Conservation (phyloP, 2,888 invertebrate species). For the Colletes collaris region DNA sequence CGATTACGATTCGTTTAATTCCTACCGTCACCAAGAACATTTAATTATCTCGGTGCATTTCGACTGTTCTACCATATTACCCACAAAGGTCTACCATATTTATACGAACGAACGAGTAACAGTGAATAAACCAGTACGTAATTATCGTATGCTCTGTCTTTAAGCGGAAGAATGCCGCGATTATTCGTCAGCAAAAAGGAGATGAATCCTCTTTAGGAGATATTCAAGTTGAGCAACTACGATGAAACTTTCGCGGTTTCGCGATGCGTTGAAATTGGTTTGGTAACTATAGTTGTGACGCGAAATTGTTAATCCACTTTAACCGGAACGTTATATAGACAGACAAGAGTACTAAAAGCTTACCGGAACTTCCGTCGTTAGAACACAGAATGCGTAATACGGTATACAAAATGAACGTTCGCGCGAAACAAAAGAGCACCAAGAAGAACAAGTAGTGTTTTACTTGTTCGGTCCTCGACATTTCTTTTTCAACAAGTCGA, state of each 20-base stretch:
- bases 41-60: too few relatives aligned
- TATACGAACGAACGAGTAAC: too few relatives aligned
- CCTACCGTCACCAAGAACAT: background rate
- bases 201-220: background rate
- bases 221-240: conserved; percentile 24
- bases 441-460: background rate
- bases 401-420: conserved; percentile 21
- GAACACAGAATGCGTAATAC: conserved; percentile 20
- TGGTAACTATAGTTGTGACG: conserved; percentile 16
- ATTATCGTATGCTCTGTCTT: too few relatives aligned
- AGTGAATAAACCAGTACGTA: too few relatives aligned
- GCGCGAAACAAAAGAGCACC: conserved; percentile 3
- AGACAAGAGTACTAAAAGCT: conserved; percentile 22
- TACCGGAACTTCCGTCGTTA: conserved; percentile 28
- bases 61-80: too few relatives aligned
- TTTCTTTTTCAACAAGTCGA: conserved; percentile 3
- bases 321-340: conserved; percentile 20
- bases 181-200: too few relatives aligned
- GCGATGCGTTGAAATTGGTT: conserved; percentile 37
- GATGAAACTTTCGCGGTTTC: conserved; percentile 18
- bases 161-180: too few relatives aligned
- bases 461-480: conserved; percentile 1
- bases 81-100: too few relatives aligned
- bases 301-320: conserved; percentile 47
- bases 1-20: background rate